Evolutionary conservation across 2,888 invertebrate species (phyloP).

Genomic region (Fissipunctia ypsillon): DNA sequence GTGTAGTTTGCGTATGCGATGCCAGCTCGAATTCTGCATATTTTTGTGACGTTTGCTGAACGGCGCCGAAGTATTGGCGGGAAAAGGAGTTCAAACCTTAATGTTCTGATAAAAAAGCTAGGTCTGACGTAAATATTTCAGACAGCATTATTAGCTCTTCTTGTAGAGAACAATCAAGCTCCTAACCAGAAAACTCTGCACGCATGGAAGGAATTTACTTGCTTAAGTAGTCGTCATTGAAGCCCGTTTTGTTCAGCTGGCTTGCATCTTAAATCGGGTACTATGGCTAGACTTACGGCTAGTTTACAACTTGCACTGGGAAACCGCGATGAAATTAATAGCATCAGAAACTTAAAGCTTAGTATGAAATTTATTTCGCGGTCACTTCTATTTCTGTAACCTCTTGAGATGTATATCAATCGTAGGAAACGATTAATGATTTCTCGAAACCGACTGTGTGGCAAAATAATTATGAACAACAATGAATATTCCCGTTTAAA

Average conservation of each 20-base stretch:
- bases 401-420: background rate
- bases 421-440: background rate
- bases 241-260: slow-evolving; percentile 42
- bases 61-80: slow-evolving; percentile 6
- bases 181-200: background rate
- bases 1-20: slow-evolving; percentile 5
- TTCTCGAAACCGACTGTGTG: background rate
- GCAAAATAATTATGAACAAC: too few relatives aligned
- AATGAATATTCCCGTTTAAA: background rate
- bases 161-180: slow-evolving; percentile 3
- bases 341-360: slow-evolving; percentile 24
- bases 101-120: background rate
- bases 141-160: background rate
- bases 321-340: slow-evolving; percentile 32
- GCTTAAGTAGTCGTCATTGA: slow-evolving; percentile 8
- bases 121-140: background rate
- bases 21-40: slow-evolving; percentile 30
- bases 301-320: slow-evolving; percentile 19
- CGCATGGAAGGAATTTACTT: background rate
- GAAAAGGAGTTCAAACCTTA: slow-evolving; percentile 6
- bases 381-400: slow-evolving; percentile 1
- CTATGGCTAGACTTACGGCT: slow-evolving; percentile 15
- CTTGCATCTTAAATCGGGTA: slow-evolving; percentile 41
- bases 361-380: slow-evolving; percentile 1
- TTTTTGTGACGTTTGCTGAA: slow-evolving; percentile 24